These are phyloP conservation scores for Onthophagus sagittarius DNA, from an alignment of 2,888 invertebrate species.

Conservation along the genomic window DNA sequence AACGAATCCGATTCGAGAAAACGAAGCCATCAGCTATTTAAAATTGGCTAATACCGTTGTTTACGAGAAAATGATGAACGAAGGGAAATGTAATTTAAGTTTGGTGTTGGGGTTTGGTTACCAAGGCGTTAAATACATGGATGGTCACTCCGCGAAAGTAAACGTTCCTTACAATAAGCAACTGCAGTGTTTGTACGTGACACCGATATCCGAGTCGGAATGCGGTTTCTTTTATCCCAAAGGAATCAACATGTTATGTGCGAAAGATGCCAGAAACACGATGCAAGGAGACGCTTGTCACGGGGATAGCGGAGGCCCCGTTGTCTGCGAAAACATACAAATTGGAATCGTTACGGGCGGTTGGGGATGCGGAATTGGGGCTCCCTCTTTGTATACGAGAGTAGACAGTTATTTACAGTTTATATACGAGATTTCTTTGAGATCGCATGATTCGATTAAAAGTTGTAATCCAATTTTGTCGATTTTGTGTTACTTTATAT, in stretches of 20 bases:
- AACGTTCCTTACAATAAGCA: background rate
- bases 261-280: background rate
- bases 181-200: slow-evolving; percentile 7
- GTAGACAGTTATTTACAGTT: background rate
- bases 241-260: background rate
- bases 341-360: slow-evolving; percentile 2
- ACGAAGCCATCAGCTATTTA: background rate
- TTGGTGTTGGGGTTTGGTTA: slow-evolving; percentile 9
- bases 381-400: background rate
- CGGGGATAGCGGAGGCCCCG: slow-evolving; percentile 2
- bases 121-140: background rate
- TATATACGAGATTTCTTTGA: background rate
- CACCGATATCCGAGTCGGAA: background rate
- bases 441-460: background rate
- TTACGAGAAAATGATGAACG: background rate
- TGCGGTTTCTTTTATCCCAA: background rate
- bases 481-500: background rate
- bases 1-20: background rate
- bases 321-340: slow-evolving; percentile 1
- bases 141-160: background rate
- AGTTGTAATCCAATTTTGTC: background rate
- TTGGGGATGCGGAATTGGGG: background rate
- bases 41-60: background rate
- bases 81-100: background rate
- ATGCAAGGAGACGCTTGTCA: slow-evolving; percentile 8